phyloP scores from a whole-genome alignment of 2,888 invertebrate species.

The Torymus auratus region DNA sequence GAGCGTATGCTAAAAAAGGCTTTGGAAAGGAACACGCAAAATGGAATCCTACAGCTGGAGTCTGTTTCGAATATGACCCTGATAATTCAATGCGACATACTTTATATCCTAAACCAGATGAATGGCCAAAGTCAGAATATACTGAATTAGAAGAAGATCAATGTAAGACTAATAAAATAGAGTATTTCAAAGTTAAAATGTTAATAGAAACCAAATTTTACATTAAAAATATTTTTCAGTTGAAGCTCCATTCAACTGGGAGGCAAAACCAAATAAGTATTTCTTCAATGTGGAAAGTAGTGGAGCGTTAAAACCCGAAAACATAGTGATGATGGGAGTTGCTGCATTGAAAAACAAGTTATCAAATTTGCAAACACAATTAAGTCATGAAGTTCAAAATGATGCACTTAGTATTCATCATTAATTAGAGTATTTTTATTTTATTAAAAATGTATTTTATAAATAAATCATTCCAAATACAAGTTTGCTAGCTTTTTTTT shows the following conservation, averaged over 20 bases:
- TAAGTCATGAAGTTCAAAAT: conserved; percentile 90
- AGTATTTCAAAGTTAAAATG: conserved; percentile 19
- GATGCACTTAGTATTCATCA: conserved; percentile 86
- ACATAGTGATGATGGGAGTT: conserved; percentile 97
- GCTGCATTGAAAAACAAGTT: conserved; percentile 95
- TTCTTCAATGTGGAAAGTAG: conserved; percentile 97
- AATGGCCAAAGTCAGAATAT: conserved; percentile 99
- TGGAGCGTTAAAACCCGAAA: conserved; percentile 96
- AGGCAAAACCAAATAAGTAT: conserved; percentile 97
- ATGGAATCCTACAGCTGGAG: conserved; percentile 99
- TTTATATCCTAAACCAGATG: conserved; percentile 95
- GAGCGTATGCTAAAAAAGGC: conserved; percentile 97
- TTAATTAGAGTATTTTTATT: conserved; percentile 65
- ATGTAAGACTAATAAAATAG: conserved; percentile 78
- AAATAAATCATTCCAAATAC: conserved; percentile 28
- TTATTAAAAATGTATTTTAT: conserved; percentile 23
- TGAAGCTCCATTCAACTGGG: conserved; percentile 96
- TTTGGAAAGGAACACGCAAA: conserved; percentile 99
- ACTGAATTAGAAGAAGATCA: conserved; percentile 94
- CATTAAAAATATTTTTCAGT: conserved; percentile 75
- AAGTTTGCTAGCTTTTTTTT: too few species aligned
- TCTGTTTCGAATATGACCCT: conserved; percentile 99
- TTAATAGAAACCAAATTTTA: conserved; percentile 1
- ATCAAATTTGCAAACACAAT: conserved; percentile 94
- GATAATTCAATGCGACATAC: conserved; percentile 98